Conservation (phyloP, 92 coral and sea anemone species). For the Nematostella vectensis region DNA sequence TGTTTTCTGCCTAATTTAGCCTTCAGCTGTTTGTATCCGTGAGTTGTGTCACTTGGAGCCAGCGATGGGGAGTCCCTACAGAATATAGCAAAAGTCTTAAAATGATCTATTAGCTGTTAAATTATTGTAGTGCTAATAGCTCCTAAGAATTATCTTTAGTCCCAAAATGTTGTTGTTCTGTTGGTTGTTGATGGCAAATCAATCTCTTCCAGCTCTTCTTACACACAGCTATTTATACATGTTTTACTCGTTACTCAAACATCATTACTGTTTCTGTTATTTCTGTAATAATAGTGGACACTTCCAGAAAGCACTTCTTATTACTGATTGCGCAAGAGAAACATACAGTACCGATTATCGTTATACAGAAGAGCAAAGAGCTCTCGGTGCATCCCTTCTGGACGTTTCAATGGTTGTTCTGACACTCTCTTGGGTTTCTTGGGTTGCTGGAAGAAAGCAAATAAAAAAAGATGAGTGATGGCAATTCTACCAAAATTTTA, state of each 20-base stretch:
- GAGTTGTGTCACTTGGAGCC: conserved; percentile 75
- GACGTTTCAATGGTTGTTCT: conserved; percentile 73
- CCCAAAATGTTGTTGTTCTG: too few species aligned
- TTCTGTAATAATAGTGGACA: too few species aligned
- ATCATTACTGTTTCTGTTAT: too few species aligned
- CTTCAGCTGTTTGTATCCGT: conserved; percentile 95
- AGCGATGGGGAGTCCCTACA: conserved; percentile 88
- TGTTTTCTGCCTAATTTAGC: conserved; percentile 90
- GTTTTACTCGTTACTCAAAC: too few species aligned
- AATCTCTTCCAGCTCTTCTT: too few species aligned
- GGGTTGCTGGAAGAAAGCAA: conserved; percentile 12
- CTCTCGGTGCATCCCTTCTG: conserved; percentile 98
- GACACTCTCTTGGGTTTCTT: conserved; percentile 70
- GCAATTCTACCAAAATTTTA: too few species aligned
- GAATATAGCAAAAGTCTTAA: too few species aligned
- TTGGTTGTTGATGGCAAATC: too few species aligned
- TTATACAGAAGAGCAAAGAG: conserved; percentile 89
- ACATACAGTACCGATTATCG: conserved; percentile 64
- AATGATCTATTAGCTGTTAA: background rate
- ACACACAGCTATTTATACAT: too few species aligned
- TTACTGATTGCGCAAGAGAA: too few species aligned
- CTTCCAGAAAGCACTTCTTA: too few species aligned
- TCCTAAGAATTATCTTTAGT: background rate
- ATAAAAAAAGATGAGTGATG: background rate
- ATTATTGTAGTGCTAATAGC: background rate